Percentiles rank a stretch among this genome's conserved stretches.
phyloP scores from a whole-genome alignment of 2,888 invertebrate species.

The Aphidius colemani region DNA sequence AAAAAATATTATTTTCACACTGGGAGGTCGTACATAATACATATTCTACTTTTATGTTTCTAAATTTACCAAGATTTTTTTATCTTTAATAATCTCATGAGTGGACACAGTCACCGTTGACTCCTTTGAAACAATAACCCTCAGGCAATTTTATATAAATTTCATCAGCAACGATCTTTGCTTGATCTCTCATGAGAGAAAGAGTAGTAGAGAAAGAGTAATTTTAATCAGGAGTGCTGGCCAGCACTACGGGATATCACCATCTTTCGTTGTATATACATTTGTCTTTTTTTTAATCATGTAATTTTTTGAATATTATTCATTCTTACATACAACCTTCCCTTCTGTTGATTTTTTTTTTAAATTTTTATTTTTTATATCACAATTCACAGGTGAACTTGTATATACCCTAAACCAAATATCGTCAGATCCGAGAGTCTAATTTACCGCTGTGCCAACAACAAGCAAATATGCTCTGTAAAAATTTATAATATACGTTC shows the following conservation, averaged over 20 bases:
- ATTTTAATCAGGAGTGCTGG: slow-evolving; percentile 58
- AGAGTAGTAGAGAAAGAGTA: slow-evolving; percentile 38
- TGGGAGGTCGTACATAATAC: no score
- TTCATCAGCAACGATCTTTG: slow-evolving; percentile 47
- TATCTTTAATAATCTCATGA: neutral
- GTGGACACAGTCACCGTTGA: slow-evolving; percentile 24
- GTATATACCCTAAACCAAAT: neutral
- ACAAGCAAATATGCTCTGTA: neutral
- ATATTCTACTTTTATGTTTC: no score
- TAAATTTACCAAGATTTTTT: neutral
- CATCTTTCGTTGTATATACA: neutral
- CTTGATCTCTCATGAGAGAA: slow-evolving; percentile 30
- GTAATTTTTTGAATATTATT: neutral
- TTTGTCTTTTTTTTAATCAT: neutral
- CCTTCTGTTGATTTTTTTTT: neutral
- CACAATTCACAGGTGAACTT: neutral
- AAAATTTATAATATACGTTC: no score
- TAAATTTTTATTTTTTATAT: neutral
- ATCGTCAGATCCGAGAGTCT: neutral
- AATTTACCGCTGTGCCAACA: neutral
- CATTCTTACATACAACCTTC: neutral
- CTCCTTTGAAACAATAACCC: slow-evolving; percentile 56
- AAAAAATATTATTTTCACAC: no score
- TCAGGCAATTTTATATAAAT: slow-evolving; percentile 55
- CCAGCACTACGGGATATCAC: slow-evolving; percentile 50